Percentiles rank a stretch among this genome's conserved stretches.
Evolutionary conservation across 1,140 invertebrate genomes (phyloP).

Genomic region (Diachasma alloeum): DNA sequence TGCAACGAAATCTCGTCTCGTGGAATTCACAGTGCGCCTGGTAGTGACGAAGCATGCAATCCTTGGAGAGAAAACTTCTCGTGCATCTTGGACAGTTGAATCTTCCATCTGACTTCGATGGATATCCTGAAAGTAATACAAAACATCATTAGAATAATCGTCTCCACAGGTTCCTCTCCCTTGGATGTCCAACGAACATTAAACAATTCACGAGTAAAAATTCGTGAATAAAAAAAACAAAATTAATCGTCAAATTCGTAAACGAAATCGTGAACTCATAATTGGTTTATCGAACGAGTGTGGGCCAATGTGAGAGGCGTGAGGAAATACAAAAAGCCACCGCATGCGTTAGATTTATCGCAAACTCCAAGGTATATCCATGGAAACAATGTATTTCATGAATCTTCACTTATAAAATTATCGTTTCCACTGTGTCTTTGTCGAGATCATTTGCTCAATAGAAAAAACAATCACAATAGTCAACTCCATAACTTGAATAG

Average conservation of each 20-base stretch:
- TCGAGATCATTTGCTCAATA: background rate
- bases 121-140: background rate
- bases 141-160: background rate
- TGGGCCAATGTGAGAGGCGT: background rate
- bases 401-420: conserved; percentile 8
- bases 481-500: background rate
- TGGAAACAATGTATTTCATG: background rate
- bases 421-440: background rate
- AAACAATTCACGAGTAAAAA: background rate
- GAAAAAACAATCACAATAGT: background rate
- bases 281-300: background rate
- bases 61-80: conserved; percentile 35
- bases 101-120: conserved; percentile 35
- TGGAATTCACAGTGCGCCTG: conserved; percentile 33
- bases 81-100: conserved; percentile 39
- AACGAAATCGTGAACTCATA: background rate
- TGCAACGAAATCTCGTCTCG: conserved; percentile 62
- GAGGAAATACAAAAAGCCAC: conserved; percentile 17
- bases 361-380: background rate
- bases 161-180: background rate
- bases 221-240: background rate
- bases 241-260: background rate
- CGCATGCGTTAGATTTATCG: conserved; percentile 25
- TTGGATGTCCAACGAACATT: background rate
- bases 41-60: conserved; percentile 37